Percentiles rank a stretch among this genome's conserved stretches.
Evolutionary conservation across 2,797 vertebrate species (phyloP).

Genomic region (Spinibarbus caldwelli): DNA sequence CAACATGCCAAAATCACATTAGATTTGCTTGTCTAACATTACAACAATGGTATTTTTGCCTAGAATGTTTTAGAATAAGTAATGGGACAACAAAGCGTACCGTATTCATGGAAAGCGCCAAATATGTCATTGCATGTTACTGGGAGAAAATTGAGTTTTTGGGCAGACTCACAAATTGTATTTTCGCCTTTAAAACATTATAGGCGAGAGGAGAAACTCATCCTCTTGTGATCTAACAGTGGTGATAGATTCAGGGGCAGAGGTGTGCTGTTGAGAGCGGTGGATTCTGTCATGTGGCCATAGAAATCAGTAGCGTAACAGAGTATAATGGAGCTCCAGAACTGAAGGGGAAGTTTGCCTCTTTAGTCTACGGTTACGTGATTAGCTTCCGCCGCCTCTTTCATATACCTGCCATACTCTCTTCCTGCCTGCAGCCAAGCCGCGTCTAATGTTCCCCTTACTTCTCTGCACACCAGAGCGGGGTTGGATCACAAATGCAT

Average conservation of each 20-base stretch:
- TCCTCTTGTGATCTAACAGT: constrained; percentile 10
- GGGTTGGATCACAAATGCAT: constrained; percentile 74
- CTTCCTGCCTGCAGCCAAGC: constrained; percentile 73
- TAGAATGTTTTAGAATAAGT: background rate
- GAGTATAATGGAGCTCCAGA: constrained; percentile 43
- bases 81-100: background rate
- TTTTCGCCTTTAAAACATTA: constrained; percentile 21
- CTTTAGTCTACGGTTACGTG: constrained; percentile 56
- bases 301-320: constrained; percentile 33
- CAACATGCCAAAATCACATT: background rate
- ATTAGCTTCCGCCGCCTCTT: constrained; percentile 74
- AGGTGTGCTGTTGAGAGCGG: constrained; percentile 4
- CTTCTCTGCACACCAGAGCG: constrained; percentile 43
- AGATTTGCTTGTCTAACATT: background rate
- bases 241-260: background rate
- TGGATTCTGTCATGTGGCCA: constrained; percentile 32
- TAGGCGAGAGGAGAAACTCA: background rate
- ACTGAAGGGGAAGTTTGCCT: constrained; percentile 40
- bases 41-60: background rate
- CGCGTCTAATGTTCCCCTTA: constrained; percentile 50
- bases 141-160: background rate
- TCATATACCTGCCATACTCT: constrained; percentile 72
- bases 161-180: background rate
- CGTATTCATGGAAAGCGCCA: background rate
- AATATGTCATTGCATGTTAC: background rate